Evolutionary conservation across 2,113 vertebrate species (phyloP).

Genomic region (Paramisgurnus dabryanus): DNA sequence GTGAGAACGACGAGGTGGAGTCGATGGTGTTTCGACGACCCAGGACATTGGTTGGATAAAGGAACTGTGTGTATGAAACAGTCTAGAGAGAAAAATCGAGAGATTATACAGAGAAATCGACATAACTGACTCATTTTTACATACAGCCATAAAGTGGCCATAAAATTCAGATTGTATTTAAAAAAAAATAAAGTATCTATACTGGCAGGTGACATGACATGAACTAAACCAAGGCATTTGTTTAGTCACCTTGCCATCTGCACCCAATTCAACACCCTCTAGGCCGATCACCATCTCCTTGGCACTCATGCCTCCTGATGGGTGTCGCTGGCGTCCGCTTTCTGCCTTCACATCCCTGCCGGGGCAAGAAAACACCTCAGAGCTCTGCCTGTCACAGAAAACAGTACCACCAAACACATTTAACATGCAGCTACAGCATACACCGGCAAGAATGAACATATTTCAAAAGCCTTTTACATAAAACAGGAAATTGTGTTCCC

Average conservation of each 20-base stretch:
- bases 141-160: not conserved
- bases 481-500: not conserved
- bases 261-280: slow-evolving; percentile 96
- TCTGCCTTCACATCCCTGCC: slow-evolving; percentile 90
- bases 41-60: slow-evolving; percentile 93
- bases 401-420: not conserved
- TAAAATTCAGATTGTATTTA: not conserved
- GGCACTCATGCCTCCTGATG: slow-evolving; percentile 86
- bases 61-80: slow-evolving; percentile 96
- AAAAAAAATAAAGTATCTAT: not conserved
- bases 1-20: slow-evolving; percentile 93
- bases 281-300: slow-evolving; percentile 94
- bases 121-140: not conserved
- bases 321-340: slow-evolving; percentile 87
- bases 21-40: slow-evolving; percentile 93
- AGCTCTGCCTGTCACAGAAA: slow-evolving; percentile 8
- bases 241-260: slow-evolving; percentile 90
- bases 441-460: no score
- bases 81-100: slow-evolving; percentile 75
- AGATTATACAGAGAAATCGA: slow-evolving; percentile 10
- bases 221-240: not conserved
- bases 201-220: no score
- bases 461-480: no score
- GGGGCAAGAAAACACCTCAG: slow-evolving; percentile 60
- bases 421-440: slow-evolving; percentile 2